phyloP scores from a whole-genome alignment of 2,888 invertebrate species.

The Hirtodrosophila alboralis region DNA sequence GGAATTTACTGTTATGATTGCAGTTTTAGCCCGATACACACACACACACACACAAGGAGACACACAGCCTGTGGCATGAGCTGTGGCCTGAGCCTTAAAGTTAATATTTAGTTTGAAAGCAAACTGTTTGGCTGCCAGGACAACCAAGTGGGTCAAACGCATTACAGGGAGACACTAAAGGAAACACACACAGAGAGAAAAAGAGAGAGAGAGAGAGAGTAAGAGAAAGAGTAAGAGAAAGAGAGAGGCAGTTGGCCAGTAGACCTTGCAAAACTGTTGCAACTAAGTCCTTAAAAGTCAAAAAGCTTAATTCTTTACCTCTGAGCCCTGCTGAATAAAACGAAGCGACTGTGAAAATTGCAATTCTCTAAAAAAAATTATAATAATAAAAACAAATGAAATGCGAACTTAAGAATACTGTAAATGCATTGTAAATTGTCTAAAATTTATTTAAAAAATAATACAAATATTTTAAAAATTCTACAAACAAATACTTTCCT shows the following conservation, averaged over 20 bases:
- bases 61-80: slow-evolving; percentile 6
- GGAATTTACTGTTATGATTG: slow-evolving; percentile 74
- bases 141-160: slow-evolving; percentile 60
- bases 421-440: too few relatives aligned
- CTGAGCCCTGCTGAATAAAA: slow-evolving; percentile 6
- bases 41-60: slow-evolving; percentile 6
- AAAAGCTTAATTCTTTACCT: slow-evolving; percentile 25
- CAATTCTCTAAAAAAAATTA: slow-evolving; percentile 3
- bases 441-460: too few relatives aligned
- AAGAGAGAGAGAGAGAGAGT: neutral
- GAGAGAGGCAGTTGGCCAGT: neutral
- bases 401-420: too few relatives aligned
- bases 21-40: slow-evolving; percentile 49
- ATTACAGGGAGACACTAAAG: slow-evolving; percentile 39
- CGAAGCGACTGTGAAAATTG: slow-evolving; percentile 9
- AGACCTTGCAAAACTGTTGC: slow-evolving; percentile 29
- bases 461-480: too few relatives aligned
- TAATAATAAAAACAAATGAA: too few relatives aligned
- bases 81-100: slow-evolving; percentile 44
- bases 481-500: too few relatives aligned
- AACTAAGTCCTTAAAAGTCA: slow-evolving; percentile 36
- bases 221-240: neutral
- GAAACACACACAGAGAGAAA: too few relatives aligned
- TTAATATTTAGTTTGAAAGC: slow-evolving; percentile 62
- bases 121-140: slow-evolving; percentile 40